Percentiles rank a stretch among this genome's conserved stretches.
These are phyloP conservation scores for Hippoglossus stenolepis DNA, from an alignment of 2,113 vertebrate species.

Conservation along the genomic window DNA sequence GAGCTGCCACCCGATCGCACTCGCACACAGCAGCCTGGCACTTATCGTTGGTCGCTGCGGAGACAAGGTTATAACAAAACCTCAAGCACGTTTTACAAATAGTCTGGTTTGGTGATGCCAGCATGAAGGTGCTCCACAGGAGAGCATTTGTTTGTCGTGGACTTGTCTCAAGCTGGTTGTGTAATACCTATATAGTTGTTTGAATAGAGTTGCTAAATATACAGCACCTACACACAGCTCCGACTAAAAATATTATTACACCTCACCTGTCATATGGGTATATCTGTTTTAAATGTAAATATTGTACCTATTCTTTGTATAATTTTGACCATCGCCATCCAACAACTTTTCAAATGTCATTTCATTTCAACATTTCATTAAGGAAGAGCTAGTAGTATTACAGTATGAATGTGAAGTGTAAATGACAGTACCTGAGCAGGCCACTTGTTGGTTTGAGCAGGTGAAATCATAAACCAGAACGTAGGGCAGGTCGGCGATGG, in stretches of 20 bases:
- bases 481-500: slow-evolving; percentile 84
- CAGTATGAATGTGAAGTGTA: not conserved
- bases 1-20: slow-evolving; percentile 86
- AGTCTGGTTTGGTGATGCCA: not conserved
- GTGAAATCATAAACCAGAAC: slow-evolving; percentile 75
- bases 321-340: not conserved
- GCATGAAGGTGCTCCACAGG: not conserved
- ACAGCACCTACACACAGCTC: not conserved
- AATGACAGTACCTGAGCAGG: slow-evolving; percentile 81
- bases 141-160: not conserved
- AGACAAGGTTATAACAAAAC: slow-evolving; percentile 1
- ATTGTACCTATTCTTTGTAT: not conserved
- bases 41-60: slow-evolving; percentile 78
- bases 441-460: slow-evolving; percentile 77
- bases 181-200: slow-evolving; percentile 1
- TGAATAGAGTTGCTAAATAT: not conserved
- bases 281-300: too few species aligned
- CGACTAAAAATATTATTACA: not conserved
- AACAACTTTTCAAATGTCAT: not conserved
- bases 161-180: not conserved
- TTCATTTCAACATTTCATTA: not conserved
- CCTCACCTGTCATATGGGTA: not conserved
- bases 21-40: slow-evolving; percentile 88
- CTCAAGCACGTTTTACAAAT: not conserved
- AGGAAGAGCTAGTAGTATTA: too few species aligned